Conservation (phyloP, 1,140 invertebrate species). For the Polypedilum vanderplanki region DNA sequence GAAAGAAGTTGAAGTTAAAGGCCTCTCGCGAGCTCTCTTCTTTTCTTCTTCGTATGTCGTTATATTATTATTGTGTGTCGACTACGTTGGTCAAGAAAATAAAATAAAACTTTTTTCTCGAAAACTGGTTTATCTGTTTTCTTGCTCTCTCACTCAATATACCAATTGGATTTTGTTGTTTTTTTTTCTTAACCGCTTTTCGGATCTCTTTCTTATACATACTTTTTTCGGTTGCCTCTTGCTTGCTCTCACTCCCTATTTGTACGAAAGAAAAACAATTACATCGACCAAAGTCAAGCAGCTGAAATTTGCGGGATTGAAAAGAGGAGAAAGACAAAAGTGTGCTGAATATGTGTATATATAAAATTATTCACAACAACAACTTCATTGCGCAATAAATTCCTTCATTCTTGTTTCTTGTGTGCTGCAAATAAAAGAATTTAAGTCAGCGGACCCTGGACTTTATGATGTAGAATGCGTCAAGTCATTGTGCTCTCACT, state of each 20-base stretch:
- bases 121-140: not conserved
- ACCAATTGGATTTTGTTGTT: not conserved
- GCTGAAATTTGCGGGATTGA: not conserved
- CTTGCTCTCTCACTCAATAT: too few species aligned
- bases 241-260: not conserved
- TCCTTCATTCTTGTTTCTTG: too few species aligned
- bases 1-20: not conserved
- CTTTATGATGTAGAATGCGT: not conserved
- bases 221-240: not conserved
- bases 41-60: too few species aligned
- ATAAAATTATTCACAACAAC: not conserved
- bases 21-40: not conserved
- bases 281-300: not conserved
- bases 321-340: not conserved
- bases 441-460: not conserved
- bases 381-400: not conserved
- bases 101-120: not conserved
- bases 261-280: not conserved
- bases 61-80: too few species aligned
- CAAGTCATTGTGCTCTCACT: slow-evolving; percentile 16
- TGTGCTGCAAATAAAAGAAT: not conserved
- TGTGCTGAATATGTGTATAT: not conserved
- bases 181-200: not conserved
- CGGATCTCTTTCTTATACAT: not conserved
- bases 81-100: too few species aligned